phyloP scores from a whole-genome alignment of 2,888 invertebrate genomes.

The Morpho achilles region DNA sequence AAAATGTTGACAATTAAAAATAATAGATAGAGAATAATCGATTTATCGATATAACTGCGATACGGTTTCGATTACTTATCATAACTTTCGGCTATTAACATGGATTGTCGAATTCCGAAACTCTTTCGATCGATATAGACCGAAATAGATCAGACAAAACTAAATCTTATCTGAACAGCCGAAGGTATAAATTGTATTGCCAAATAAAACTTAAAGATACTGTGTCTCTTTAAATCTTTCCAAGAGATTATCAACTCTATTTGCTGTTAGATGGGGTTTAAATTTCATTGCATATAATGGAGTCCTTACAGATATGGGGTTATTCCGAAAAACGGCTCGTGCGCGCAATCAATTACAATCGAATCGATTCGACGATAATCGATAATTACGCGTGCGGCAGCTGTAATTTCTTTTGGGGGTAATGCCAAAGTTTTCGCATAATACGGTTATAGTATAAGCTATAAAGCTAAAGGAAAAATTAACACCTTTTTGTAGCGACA shows the following conservation, averaged over 20 bases:
- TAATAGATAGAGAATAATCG: slow-evolving; percentile 32
- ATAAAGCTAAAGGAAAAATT: too few species aligned
- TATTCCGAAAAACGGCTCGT: slow-evolving; percentile 39
- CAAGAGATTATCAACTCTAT: slow-evolving; percentile 12
- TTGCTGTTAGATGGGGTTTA: slow-evolving; percentile 5
- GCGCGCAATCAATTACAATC: slow-evolving; percentile 65
- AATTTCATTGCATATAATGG: slow-evolving; percentile 5
- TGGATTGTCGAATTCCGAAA: slow-evolving; percentile 35
- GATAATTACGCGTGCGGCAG: slow-evolving; percentile 61
- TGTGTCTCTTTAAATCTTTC: neutral
- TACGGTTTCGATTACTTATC: slow-evolving; percentile 46
- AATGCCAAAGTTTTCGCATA: slow-evolving; percentile 31
- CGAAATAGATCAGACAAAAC: neutral
- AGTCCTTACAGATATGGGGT: slow-evolving; percentile 18
- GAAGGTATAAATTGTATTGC: neutral
- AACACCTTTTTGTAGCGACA: neutral
- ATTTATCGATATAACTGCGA: slow-evolving; percentile 42
- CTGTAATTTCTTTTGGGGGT: slow-evolving; percentile 49
- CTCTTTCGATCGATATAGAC: slow-evolving; percentile 15
- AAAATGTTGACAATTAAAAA: slow-evolving; percentile 31
- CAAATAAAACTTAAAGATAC: too few species aligned
- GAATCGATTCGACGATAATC: slow-evolving; percentile 68
- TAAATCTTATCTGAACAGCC: neutral
- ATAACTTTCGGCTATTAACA: slow-evolving; percentile 58
- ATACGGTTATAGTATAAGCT: slow-evolving; percentile 8